Evolutionary conservation across 1,140 invertebrate genomes (phyloP).

Genomic region (Copidosoma floridanum): DNA sequence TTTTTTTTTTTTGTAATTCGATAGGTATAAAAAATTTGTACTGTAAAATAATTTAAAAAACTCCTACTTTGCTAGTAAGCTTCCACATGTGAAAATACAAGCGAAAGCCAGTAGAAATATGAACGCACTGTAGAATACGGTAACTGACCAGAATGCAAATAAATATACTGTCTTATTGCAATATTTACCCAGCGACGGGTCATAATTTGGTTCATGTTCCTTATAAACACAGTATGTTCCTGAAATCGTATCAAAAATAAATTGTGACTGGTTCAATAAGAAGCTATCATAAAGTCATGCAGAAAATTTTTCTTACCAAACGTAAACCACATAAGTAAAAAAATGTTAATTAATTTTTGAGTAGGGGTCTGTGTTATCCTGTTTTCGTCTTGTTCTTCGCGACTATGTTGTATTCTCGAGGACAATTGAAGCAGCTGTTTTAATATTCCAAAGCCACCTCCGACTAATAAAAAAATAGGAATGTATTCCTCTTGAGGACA

Average conservation of each 20-base stretch:
- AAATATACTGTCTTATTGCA: constrained; percentile 67
- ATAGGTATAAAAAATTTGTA: no score
- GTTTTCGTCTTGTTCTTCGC: constrained; percentile 59
- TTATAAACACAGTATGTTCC: constrained; percentile 68
- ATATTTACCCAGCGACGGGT: constrained; percentile 56
- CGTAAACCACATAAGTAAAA: constrained; percentile 68
- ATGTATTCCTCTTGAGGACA: constrained; percentile 69
- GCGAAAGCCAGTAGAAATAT: constrained; percentile 59
- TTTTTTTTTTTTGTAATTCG: no score
- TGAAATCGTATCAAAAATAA: constrained; percentile 36
- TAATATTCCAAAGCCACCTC: constrained; percentile 63
- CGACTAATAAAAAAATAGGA: constrained; percentile 69
- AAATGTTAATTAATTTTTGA: constrained; percentile 64
- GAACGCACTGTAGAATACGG: constrained; percentile 62
- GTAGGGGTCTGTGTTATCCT: constrained; percentile 59
- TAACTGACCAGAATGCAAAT: constrained; percentile 70
- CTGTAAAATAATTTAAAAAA: no score
- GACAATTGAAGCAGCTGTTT: constrained; percentile 64
- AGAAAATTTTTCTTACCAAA: constrained; percentile 53
- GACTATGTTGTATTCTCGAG: constrained; percentile 54
- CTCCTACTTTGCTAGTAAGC: constrained; percentile 51
- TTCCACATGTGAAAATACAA: constrained; percentile 60
- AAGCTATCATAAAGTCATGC: no score
- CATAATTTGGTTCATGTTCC: constrained; percentile 64
- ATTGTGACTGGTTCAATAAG: background rate